Conservation (phyloP, 2,888 invertebrate genomes). For the Cosmorhoe ocellata region DNA sequence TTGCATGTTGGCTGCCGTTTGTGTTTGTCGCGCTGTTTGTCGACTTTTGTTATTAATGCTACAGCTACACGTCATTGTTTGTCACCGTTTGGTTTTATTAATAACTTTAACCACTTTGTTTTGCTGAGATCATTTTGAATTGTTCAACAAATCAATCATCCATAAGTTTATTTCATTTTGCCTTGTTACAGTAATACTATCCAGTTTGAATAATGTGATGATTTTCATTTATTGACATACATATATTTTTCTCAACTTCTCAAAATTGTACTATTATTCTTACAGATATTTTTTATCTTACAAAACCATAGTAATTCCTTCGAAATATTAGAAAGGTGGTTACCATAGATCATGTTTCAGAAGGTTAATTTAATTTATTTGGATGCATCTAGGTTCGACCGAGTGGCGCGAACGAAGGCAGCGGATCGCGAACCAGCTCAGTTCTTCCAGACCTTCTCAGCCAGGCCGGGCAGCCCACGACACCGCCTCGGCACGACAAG, state of each 20-base stretch:
- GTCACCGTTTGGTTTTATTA: constrained; percentile 35
- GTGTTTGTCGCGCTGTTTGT: constrained; percentile 65
- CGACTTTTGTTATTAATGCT: constrained; percentile 42
- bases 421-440: constrained; percentile 92
- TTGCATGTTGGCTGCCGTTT: constrained; percentile 77
- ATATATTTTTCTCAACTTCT: no score
- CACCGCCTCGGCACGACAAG: constrained; percentile 95
- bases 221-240: no score
- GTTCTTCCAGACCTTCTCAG: constrained; percentile 97
- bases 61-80: constrained; percentile 39
- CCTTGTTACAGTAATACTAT: no score
- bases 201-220: no score
- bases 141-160: no score
- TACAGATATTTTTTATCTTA: constrained; percentile 9
- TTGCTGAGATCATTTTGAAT: constrained; percentile 10
- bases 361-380: constrained; percentile 24
- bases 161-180: no score
- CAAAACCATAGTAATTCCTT: no score
- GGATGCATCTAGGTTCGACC: constrained; percentile 59
- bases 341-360: constrained; percentile 16
- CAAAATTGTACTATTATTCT: not conserved
- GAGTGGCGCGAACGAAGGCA: constrained; percentile 79
- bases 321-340: no score
- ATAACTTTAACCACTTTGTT: constrained; percentile 21
- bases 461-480: constrained; percentile 92